Percentiles rank a stretch among this genome's conserved stretches.
phyloP scores from a whole-genome alignment of 2,797 vertebrate genomes.

The Presbytis comata region DNA sequence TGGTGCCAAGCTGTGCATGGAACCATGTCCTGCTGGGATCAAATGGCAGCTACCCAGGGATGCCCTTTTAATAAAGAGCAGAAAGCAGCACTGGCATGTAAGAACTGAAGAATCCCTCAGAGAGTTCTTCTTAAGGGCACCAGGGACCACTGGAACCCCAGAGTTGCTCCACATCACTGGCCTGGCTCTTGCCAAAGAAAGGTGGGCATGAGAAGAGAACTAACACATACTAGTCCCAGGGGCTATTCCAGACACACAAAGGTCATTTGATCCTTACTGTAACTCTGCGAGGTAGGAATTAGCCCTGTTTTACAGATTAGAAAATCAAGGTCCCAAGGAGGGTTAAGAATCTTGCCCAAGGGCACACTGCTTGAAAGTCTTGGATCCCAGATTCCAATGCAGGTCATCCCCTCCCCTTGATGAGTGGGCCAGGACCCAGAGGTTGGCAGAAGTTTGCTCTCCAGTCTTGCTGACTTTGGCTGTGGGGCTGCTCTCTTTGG shows the following conservation, averaged over 20 bases:
- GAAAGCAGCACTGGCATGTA: background rate
- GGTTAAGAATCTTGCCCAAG: slow-evolving; percentile 47
- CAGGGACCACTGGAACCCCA: background rate
- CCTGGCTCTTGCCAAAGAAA: slow-evolving; percentile 39
- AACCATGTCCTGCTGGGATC: slow-evolving; percentile 16
- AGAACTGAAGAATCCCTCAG: background rate
- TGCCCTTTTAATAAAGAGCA: slow-evolving; percentile 2
- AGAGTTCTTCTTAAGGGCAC: slow-evolving; percentile 2
- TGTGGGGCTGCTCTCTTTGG: slow-evolving; percentile 46
- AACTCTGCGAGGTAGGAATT: background rate
- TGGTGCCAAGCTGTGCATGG: background rate
- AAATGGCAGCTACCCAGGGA: slow-evolving; percentile 29
- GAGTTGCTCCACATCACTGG: background rate
- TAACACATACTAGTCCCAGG: background rate
- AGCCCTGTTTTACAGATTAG: slow-evolving; percentile 27
- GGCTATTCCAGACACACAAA: background rate
- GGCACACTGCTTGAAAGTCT: slow-evolving; percentile 4
- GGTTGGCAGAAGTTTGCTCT: slow-evolving; percentile 46
- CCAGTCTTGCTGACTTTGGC: slow-evolving; percentile 53
- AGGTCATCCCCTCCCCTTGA: background rate
- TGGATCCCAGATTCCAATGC: background rate
- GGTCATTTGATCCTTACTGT: slow-evolving; percentile 16
- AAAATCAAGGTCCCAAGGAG: background rate
- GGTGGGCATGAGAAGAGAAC: background rate
- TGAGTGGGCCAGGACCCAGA: background rate